Evolutionary conservation across 2,797 vertebrate species (phyloP).

Genomic region (Lerista edwardsae): DNA sequence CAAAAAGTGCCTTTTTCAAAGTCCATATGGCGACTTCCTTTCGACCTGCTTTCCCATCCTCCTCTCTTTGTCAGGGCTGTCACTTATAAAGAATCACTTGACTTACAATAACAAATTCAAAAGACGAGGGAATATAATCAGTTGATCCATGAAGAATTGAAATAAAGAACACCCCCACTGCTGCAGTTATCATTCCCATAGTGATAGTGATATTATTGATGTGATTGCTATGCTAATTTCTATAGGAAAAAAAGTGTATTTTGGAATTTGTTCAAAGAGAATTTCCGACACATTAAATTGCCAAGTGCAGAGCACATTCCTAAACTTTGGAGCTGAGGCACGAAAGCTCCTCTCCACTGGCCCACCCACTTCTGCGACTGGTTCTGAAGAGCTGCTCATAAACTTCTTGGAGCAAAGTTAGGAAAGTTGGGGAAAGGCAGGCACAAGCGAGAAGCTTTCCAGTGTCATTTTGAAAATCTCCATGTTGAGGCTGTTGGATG

Average conservation of each 20-base stretch:
- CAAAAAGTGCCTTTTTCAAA: constrained; percentile 90
- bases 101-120: constrained; percentile 98
- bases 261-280: constrained; percentile 89
- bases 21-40: constrained; percentile 97
- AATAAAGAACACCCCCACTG: constrained; percentile 94
- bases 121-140: constrained; percentile 94
- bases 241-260: constrained; percentile 83
- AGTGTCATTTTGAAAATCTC: constrained; percentile 45
- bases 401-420: constrained; percentile 48
- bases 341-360: constrained; percentile 83
- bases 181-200: constrained; percentile 93
- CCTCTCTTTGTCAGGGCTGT: constrained; percentile 94
- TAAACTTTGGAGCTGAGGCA: constrained; percentile 86
- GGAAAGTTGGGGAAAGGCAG: not conserved
- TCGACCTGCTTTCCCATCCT: constrained; percentile 94
- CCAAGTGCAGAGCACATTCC: constrained; percentile 84
- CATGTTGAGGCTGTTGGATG: constrained; percentile 23
- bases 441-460: not conserved
- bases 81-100: constrained; percentile 99
- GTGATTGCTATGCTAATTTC: constrained; percentile 95
- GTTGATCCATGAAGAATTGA: constrained; percentile 95
- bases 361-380: constrained; percentile 6
- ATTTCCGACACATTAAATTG: constrained; percentile 90
- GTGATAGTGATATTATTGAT: constrained; percentile 95
- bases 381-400: constrained; percentile 51